Evolutionary conservation across 2,797 vertebrate species (phyloP).

Genomic region (Lacerta agilis): DNA sequence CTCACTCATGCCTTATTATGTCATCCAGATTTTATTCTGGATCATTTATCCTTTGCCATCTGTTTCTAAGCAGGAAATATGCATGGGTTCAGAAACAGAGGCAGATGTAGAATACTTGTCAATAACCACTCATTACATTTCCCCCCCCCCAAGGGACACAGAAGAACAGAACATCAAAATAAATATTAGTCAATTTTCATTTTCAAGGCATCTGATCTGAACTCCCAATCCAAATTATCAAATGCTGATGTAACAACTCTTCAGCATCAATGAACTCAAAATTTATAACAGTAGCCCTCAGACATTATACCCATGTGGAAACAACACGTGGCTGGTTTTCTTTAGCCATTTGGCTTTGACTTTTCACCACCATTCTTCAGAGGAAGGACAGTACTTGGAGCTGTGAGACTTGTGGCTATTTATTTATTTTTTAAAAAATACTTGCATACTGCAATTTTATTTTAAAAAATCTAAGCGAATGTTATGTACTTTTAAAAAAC

Average conservation of each 20-base stretch:
- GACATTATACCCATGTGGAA: not conserved
- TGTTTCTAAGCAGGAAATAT: conserved; percentile 72
- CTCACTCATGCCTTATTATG: conserved; percentile 72
- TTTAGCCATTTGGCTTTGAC: not conserved
- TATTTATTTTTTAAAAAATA: too few relatives aligned
- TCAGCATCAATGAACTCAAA: not conserved
- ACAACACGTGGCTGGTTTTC: not conserved
- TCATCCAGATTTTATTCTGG: conserved; percentile 68
- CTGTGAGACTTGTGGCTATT: too few relatives aligned
- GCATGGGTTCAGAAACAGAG: conserved; percentile 73
- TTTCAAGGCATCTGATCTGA: not conserved
- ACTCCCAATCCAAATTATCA: not conserved
- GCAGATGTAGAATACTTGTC: conserved; percentile 71
- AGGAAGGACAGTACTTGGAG: too few relatives aligned
- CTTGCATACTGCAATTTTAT: too few relatives aligned
- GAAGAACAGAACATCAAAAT: conserved; percentile 50
- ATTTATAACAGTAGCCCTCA: not conserved
- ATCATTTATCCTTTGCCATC: conserved; percentile 75
- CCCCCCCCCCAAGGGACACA: conserved; percentile 46
- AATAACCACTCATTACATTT: conserved; percentile 63
- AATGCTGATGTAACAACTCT: not conserved
- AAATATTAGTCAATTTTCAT: not conserved
- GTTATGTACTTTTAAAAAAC: too few relatives aligned
- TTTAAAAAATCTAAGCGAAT: too few relatives aligned
- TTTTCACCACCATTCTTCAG: not conserved